Percentiles rank a stretch among this genome's conserved stretches.
Conservation (phyloP, 2,888 invertebrate species). For the Sthenelais limicola region DNA sequence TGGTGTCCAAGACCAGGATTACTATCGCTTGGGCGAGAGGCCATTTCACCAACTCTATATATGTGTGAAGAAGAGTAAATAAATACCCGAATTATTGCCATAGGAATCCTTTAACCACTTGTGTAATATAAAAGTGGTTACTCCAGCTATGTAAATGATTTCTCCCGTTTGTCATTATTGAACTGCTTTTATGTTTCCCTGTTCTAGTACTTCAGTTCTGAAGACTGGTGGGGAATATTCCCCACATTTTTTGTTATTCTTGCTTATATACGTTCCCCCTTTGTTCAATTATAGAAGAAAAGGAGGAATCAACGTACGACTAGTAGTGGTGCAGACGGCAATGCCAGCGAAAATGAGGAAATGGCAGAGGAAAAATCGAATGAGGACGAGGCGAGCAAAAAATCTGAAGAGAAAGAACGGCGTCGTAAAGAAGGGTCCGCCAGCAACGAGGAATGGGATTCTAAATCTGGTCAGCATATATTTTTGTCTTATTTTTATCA, state of each 20-base stretch:
- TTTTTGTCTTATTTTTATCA: too few species aligned
- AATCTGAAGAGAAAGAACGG: neutral
- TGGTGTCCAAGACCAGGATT: too few species aligned
- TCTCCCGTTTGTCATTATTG: neutral
- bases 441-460: conserved; percentile 41
- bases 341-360: neutral
- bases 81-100: too few species aligned
- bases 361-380: conserved; percentile 13
- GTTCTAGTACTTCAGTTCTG: too few species aligned
- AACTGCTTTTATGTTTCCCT: too few species aligned
- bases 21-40: too few species aligned
- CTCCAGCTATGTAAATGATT: neutral
- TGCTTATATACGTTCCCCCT: too few species aligned
- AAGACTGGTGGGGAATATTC: too few species aligned
- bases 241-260: too few species aligned
- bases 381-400: conserved; percentile 24
- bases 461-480: conserved; percentile 34
- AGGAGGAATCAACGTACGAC: conserved; percentile 41
- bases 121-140: neutral
- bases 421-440: conserved; percentile 18
- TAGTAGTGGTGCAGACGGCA: conserved; percentile 37
- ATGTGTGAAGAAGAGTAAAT: too few species aligned
- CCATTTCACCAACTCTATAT: too few species aligned
- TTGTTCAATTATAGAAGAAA: conserved; percentile 28
- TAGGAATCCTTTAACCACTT: too few species aligned